Conservation (phyloP, 2,888 invertebrate genomes). For the Cephus sareptanus region DNA sequence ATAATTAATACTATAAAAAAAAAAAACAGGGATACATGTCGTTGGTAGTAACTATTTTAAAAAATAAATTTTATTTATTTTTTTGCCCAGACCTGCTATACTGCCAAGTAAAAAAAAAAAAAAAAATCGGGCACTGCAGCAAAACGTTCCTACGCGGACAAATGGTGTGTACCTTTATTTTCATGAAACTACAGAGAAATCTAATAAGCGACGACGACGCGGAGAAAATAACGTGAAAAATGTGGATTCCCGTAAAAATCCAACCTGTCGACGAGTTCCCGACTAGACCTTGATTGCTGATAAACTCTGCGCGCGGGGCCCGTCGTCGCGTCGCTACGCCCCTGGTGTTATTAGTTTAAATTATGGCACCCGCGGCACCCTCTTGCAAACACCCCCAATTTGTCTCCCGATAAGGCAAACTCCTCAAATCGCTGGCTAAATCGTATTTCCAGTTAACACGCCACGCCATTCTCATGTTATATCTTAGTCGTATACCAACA, state of each 20-base stretch:
- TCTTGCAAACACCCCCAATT: neutral
- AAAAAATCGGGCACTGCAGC: neutral
- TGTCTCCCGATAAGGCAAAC: neutral
- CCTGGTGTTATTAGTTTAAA: neutral
- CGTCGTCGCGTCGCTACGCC: neutral
- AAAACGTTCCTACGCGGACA: neutral
- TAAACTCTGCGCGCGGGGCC: neutral
- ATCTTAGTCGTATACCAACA: neutral
- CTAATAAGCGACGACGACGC: neutral
- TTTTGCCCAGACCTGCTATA: neutral
- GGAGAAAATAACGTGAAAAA: neutral
- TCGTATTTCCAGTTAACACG: neutral
- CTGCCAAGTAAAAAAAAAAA: neutral
- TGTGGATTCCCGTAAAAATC: neutral
- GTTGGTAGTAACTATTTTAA: neutral
- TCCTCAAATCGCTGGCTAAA: neutral
- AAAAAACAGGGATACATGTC: neutral
- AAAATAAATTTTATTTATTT: neutral
- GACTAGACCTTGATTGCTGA: neutral
- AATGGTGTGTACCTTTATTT: neutral
- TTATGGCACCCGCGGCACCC: neutral
- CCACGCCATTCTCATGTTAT: neutral
- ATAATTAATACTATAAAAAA: neutral
- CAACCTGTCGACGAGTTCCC: neutral
- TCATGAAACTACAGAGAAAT: neutral